Evolutionary conservation across 2,113 vertebrate genomes (phyloP).

Genomic region (Protobothrops flavoviridis): DNA sequence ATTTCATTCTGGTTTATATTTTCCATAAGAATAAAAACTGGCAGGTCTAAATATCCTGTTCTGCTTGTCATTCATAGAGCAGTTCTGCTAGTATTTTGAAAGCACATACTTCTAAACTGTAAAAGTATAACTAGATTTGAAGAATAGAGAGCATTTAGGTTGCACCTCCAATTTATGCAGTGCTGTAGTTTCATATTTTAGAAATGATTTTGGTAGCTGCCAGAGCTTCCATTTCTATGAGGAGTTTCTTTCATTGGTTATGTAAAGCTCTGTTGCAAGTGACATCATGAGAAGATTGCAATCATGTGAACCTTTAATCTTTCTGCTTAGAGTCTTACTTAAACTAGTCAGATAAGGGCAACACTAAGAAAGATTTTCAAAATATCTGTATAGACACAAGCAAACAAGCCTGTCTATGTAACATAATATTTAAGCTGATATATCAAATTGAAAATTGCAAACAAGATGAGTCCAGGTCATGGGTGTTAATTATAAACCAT

Average conservation of each 20-base stretch:
- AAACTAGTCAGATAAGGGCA: conserved; percentile 24
- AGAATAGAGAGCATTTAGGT: background rate
- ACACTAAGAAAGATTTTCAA: conserved; percentile 6
- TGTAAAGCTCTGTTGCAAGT: conserved; percentile 10
- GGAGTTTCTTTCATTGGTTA: conserved; percentile 39
- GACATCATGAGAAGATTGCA: conserved; percentile 42
- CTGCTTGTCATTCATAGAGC: background rate
- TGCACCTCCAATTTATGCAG: background rate
- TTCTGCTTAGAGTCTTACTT: conserved; percentile 33
- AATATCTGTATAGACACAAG: conserved; percentile 2
- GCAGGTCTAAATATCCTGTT: background rate
- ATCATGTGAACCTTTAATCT: conserved; percentile 36
- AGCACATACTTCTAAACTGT: background rate
- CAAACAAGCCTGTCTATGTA: background rate
- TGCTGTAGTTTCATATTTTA: background rate
- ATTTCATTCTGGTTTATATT: background rate
- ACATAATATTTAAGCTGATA: background rate
- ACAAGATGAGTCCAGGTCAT: background rate
- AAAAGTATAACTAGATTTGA: background rate
- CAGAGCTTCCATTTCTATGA: conserved; percentile 19
- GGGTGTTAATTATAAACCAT: background rate
- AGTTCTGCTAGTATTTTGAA: background rate
- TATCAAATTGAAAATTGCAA: background rate
- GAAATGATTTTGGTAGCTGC: accelerated
- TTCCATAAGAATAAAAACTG: background rate